A percentile compares a stretch with the other conserved stretches of the same genome.
These are phyloP conservation scores for Pica pica DNA, from an alignment of 2,113 vertebrate species.

Conservation along the genomic window DNA sequence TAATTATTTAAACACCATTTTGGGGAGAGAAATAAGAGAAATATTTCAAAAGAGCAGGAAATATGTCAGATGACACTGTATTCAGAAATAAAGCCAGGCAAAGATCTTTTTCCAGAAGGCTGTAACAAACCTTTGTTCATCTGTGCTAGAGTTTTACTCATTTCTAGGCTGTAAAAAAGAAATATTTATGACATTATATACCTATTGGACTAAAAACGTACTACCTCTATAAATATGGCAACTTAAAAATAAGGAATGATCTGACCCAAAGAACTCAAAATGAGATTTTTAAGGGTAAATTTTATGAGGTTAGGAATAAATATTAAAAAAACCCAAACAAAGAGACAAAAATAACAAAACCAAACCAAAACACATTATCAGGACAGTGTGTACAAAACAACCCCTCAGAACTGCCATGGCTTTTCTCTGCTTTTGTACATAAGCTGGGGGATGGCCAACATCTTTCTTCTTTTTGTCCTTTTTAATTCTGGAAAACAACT, in stretches of 20 bases:
- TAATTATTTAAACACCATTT: background rate
- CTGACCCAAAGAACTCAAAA: background rate
- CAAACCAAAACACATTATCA: background rate
- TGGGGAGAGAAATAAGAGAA: background rate
- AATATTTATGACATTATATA: background rate
- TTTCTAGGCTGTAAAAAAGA: background rate
- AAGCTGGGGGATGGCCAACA: background rate
- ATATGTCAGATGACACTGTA: background rate
- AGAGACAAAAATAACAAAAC: no score
- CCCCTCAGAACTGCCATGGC: fast-evolving
- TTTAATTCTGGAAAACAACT: background rate
- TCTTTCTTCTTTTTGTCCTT: background rate
- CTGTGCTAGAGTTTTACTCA: background rate
- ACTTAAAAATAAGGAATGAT: background rate
- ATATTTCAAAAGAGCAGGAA: background rate
- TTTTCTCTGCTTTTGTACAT: background rate
- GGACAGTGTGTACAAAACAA: background rate
- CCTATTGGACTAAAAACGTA: background rate
- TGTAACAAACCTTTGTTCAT: background rate
- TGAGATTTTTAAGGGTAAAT: background rate
- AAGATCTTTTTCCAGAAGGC: background rate
- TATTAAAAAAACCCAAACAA: background rate
- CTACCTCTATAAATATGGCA: background rate
- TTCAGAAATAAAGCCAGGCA: background rate
- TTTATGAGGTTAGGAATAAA: background rate